Evolutionary conservation across 2,888 invertebrate species (phyloP).

Genomic region (Pyralis farinalis): DNA sequence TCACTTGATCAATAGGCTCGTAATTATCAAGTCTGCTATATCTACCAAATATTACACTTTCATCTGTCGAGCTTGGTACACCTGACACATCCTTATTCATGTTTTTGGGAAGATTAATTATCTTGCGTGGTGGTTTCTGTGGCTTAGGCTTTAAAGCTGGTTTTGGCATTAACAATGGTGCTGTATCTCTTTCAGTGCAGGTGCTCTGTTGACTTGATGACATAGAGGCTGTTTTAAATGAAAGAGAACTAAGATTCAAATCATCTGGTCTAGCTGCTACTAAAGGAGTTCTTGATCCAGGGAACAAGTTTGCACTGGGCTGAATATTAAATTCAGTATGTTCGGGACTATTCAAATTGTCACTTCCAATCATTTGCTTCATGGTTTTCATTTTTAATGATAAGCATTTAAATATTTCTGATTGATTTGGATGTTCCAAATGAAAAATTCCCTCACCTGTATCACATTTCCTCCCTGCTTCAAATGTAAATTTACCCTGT

Average conservation of each 20-base stretch:
- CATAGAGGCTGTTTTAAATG: constrained; percentile 66
- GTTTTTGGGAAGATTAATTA: constrained; percentile 65
- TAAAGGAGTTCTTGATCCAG: constrained; percentile 90
- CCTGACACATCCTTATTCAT: constrained; percentile 53
- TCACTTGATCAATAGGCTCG: constrained; percentile 72
- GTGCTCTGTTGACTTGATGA: constrained; percentile 58
- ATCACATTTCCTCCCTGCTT: constrained; percentile 92
- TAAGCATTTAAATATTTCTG: constrained; percentile 90
- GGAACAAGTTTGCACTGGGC: constrained; percentile 88
- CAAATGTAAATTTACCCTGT: constrained; percentile 92
- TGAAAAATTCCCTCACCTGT: constrained; percentile 92
- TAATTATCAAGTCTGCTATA: constrained; percentile 78
- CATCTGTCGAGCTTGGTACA: constrained; percentile 59
- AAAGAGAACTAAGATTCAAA: constrained; percentile 64
- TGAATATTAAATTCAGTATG: constrained; percentile 88
- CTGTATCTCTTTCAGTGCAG: constrained; percentile 58
- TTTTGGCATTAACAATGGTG: constrained; percentile 72
- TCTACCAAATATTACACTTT: constrained; percentile 70
- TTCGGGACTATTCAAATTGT: constrained; percentile 83
- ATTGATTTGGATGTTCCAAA: constrained; percentile 89
- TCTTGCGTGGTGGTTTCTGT: constrained; percentile 82
- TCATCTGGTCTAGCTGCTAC: constrained; percentile 82
- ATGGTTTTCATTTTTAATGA: constrained; percentile 92
- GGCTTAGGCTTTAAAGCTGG: constrained; percentile 83
- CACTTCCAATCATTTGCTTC: constrained; percentile 90